Percentiles rank a stretch among this genome's conserved stretches.
Conservation (phyloP, 2,113 vertebrate genomes). For the Tachuris rubrigastra region DNA sequence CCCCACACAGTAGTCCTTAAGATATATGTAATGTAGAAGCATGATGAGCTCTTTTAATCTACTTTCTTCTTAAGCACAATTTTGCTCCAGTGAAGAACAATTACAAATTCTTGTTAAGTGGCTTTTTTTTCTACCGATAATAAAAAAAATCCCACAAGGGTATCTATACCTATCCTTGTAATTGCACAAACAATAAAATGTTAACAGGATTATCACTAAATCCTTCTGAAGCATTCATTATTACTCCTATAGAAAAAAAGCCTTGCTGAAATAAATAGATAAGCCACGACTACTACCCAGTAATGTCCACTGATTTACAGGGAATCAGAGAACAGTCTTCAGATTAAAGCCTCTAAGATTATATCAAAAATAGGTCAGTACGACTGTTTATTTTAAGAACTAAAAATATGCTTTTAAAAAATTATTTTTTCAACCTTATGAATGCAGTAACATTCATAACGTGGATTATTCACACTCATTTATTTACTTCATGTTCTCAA, state of each 20-base stretch:
- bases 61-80: neutral
- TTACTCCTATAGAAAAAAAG: neutral
- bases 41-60: neutral
- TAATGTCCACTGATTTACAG: neutral
- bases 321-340: neutral
- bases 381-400: neutral
- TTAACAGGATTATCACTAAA: neutral
- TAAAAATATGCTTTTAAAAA: neutral
- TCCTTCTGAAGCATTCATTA: neutral
- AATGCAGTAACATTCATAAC: neutral
- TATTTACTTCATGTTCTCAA: neutral
- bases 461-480: neutral
- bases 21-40: neutral
- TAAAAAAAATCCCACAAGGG: neutral
- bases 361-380: neutral
- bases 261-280: neutral
- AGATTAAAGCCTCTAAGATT: neutral
- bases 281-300: neutral
- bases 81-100: neutral
- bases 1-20: neutral
- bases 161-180: neutral
- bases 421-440: neutral
- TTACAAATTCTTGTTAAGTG: neutral
- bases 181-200: neutral
- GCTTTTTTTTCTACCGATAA: neutral